A percentile compares a stretch with the other conserved stretches of the same genome.
These are phyloP conservation scores for Amyelois transitella DNA, from an alignment of 1,140 invertebrate species.

Conservation along the genomic window DNA sequence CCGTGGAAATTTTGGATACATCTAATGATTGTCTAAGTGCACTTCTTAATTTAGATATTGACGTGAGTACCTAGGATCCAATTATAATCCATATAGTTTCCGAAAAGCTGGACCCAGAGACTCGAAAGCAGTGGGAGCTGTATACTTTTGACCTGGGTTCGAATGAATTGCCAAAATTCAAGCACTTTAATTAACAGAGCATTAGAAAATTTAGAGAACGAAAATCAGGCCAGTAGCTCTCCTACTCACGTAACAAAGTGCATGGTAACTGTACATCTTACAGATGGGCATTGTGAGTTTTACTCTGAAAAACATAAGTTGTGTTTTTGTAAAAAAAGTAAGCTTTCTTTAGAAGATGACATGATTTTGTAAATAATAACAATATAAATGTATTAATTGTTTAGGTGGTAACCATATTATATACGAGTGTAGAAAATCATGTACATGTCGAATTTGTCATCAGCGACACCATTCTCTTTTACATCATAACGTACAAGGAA, in stretches of 20 bases:
- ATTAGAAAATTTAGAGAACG: neutral
- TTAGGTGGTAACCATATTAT: neutral
- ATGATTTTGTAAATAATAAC: neutral
- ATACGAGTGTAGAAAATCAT: neutral
- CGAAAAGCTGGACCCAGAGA: constrained; percentile 2
- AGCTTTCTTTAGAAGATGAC: neutral
- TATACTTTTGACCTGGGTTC: neutral
- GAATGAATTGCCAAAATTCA: constrained; percentile 3
- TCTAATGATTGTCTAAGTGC: constrained; percentile 5
- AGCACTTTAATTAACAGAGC: neutral
- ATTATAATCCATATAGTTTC: constrained; percentile 1
- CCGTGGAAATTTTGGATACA: constrained; percentile 6
- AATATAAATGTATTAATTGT: constrained; percentile 5
- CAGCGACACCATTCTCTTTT: constrained; percentile 3
- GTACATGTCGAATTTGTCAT: neutral
- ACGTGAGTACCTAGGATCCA: constrained; percentile 1
- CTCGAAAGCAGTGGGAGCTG: constrained; percentile 4
- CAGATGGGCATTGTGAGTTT: neutral
- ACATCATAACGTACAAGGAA: neutral
- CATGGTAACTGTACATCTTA: neutral
- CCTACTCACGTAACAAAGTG: neutral
- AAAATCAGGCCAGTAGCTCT: neutral
- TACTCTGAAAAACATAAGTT: constrained; percentile 1
- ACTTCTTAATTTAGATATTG: constrained; percentile 1
- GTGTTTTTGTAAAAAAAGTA: constrained; percentile 6